Evolutionary conservation across 2,888 invertebrate species (phyloP), one percentile per base, ranked within the genome.

Genomic region (Xestoiulus laeticollis): DNA sequence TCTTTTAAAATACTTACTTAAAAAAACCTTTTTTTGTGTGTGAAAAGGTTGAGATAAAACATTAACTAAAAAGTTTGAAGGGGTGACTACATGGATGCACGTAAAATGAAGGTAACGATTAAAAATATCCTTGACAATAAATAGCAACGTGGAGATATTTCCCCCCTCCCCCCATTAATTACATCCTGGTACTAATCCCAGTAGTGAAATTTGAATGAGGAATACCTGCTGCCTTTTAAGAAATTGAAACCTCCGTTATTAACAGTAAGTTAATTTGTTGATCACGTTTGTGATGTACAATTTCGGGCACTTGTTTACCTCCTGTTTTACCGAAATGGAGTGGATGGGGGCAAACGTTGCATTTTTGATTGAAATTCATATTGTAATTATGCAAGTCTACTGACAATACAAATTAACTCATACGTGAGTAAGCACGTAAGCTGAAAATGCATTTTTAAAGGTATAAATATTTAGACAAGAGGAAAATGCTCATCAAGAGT

Each of bases 161-260:
- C 68, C n/a, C 14, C 59, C n/a, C 68, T 68, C 26, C 68, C 68
- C 68, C n/a, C 26, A 48, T 68, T 68, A 68, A 68, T 68, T 68
- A 68, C 68, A 68, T 68, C 68, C 68, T 68, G 68, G 68, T 68
- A 68, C 26, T 68, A 68, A 68, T 68, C 68, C n/a, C 26, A 68
- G 68, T 30, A 68, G 68, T 26, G n/a, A 68, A 59, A 59, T 68
- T 68, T 68, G 26, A 22, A 68, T 68, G 26, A 22, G 10, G 22
- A 59, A 59, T 22, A 59, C 59, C 59, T 59, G n/a, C 68, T 26
- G 68, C 0, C 68, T 68, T 68, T 68, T 10, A 38, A 68, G n/a
- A 68, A 68, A 68, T 26, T 8, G 68, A 12, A 26, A 68, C 68
- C n/a, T 2, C 68, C 68, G 68, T 26, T 68, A 68, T 10, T 10